Evolutionary conservation across 1,140 invertebrate species (phyloP).

Genomic region (Charaxes varanes): DNA sequence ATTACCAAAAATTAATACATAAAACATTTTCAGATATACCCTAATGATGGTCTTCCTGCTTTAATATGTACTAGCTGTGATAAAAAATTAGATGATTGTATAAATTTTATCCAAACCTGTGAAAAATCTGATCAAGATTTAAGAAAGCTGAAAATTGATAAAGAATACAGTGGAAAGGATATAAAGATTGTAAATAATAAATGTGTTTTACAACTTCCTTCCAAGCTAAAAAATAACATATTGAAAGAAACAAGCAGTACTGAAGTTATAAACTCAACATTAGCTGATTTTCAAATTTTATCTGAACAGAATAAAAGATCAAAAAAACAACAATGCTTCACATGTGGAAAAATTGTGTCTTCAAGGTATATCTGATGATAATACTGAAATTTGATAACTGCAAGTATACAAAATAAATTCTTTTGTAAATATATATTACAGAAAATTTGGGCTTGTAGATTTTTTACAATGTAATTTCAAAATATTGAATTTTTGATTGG

Average conservation of each 20-base stretch:
- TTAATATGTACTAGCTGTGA: constrained; percentile 50
- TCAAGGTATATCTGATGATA: constrained; percentile 61
- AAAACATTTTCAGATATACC: constrained; percentile 51
- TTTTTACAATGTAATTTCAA: not conserved
- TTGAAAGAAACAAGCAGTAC: not conserved
- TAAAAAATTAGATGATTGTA: constrained; percentile 42
- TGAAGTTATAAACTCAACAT: constrained; percentile 6
- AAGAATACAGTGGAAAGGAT: not conserved
- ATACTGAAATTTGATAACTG: constrained; percentile 4
- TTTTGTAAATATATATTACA: not conserved
- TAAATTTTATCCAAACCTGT: constrained; percentile 54
- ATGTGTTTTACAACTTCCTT: too few relatives aligned
- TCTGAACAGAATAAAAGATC: constrained; percentile 25
- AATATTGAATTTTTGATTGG: too few relatives aligned
- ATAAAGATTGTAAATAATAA: constrained; percentile 1
- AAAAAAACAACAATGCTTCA: constrained; percentile 60
- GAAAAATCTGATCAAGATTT: constrained; percentile 52
- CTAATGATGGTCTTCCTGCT: constrained; percentile 53
- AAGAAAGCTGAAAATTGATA: constrained; percentile 8
- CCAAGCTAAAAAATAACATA: not conserved
- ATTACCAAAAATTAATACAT: too few relatives aligned
- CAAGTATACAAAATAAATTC: not conserved
- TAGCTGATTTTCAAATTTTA: constrained; percentile 9
- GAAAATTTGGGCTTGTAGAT: not conserved
- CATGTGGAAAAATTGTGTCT: constrained; percentile 70